Evolutionary conservation across 2,113 vertebrate species (phyloP).

Genomic region (Labeo rohita): DNA sequence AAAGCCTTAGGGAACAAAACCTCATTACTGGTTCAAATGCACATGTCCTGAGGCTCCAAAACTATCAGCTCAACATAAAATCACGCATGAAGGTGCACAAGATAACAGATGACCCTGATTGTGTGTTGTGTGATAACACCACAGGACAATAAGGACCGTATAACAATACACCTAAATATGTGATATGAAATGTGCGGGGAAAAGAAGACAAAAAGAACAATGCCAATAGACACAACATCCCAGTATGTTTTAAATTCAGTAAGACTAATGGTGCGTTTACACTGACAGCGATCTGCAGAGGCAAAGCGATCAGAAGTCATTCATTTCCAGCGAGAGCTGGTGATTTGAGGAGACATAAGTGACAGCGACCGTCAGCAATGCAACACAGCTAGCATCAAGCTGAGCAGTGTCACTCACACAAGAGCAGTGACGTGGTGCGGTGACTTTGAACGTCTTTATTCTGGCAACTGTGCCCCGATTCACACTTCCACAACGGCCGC

Average conservation of each 20-base stretch:
- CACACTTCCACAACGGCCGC: background rate
- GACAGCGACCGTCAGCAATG: background rate
- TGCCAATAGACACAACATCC: background rate
- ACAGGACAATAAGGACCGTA: background rate
- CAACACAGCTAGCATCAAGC: background rate
- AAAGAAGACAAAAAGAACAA: background rate
- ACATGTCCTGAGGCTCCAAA: background rate
- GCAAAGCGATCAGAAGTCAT: background rate
- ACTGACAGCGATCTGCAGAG: background rate
- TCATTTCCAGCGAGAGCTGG: background rate
- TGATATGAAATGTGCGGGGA: background rate
- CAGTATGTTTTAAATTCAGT: background rate
- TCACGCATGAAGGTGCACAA: background rate
- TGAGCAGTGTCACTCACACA: background rate
- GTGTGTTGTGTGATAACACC: background rate
- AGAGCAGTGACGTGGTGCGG: background rate
- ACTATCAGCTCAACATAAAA: background rate
- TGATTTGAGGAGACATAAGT: conserved; percentile 2
- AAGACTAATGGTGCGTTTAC: background rate
- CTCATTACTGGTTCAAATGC: background rate
- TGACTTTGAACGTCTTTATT: background rate
- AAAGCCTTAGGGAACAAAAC: background rate
- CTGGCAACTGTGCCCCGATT: background rate
- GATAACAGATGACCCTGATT: background rate
- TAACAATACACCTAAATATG: background rate